Percentiles rank a stretch among this genome's conserved stretches.
phyloP scores from a whole-genome alignment of 2,113 vertebrate species.

The Sebastes fasciatus region DNA sequence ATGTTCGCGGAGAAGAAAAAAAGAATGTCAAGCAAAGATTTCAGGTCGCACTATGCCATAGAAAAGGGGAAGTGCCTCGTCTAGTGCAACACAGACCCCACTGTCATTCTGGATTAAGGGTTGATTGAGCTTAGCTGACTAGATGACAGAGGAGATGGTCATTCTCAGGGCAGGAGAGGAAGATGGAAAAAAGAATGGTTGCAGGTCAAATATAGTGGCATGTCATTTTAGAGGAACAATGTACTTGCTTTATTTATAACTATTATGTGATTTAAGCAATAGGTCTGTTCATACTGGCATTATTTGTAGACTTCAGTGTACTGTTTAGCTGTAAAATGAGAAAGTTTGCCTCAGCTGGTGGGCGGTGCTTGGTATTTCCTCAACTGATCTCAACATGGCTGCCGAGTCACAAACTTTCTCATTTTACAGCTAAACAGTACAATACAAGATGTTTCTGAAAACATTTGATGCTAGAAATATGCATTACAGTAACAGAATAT shows the following conservation, averaged over 20 bases:
- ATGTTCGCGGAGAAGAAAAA: slow-evolving; percentile 54
- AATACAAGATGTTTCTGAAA: too few species aligned
- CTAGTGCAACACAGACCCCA: slow-evolving; percentile 68
- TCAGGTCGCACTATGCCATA: slow-evolving; percentile 67
- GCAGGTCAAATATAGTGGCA: slow-evolving; percentile 17
- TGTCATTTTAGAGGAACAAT: slow-evolving; percentile 7
- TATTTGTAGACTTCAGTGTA: not conserved
- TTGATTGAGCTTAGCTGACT: slow-evolving; percentile 67
- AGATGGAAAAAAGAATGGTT: slow-evolving; percentile 2
- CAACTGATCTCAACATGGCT: too few species aligned
- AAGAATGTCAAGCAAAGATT: slow-evolving; percentile 75
- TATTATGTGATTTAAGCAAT: not conserved
- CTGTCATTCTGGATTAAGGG: slow-evolving; percentile 71
- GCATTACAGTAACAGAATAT: too few species aligned
- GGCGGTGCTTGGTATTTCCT: too few species aligned
- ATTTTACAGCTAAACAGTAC: too few species aligned
- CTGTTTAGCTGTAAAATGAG: too few species aligned
- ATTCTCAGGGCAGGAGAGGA: slow-evolving; percentile 57
- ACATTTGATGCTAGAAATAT: too few species aligned
- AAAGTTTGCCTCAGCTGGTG: too few species aligned
- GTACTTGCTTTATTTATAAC: not conserved
- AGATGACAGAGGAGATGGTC: slow-evolving; percentile 75
- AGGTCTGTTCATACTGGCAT: not conserved
- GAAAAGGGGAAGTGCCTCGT: slow-evolving; percentile 60
- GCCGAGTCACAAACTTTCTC: too few species aligned